phyloP scores from a whole-genome alignment of 1,140 invertebrate species.

The Panulirus ornatus region DNA sequence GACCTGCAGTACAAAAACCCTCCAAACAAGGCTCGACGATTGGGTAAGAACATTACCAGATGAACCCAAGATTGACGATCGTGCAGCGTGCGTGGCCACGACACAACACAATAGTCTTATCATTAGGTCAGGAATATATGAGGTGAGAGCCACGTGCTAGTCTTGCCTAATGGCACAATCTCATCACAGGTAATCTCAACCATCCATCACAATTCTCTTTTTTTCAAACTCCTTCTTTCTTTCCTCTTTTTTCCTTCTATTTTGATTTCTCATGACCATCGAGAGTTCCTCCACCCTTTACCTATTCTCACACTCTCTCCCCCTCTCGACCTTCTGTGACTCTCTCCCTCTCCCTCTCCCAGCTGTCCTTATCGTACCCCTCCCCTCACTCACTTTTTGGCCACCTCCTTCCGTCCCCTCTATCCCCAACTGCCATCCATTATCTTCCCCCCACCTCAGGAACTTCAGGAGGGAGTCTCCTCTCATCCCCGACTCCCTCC shows the following conservation, averaged over 20 bases:
- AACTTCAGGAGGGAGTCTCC: neutral
- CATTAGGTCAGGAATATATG: too few relatives aligned
- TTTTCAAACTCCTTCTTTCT: neutral
- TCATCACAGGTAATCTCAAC: too few relatives aligned
- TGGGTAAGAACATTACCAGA: too few relatives aligned
- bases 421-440: neutral
- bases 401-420: neutral
- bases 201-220: too few relatives aligned
- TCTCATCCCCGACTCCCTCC: too few relatives aligned
- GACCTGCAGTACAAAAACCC: too few relatives aligned
- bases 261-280: slow-evolving; percentile 1
- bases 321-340: neutral
- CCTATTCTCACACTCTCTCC: neutral
- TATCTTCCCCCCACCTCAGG: neutral
- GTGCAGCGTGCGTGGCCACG: too few relatives aligned
- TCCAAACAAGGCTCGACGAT: too few relatives aligned
- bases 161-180: too few relatives aligned
- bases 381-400: neutral
- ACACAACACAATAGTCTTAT: too few relatives aligned
- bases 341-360: slow-evolving; percentile 14
- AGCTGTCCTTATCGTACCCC: neutral
- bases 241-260: neutral
- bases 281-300: neutral
- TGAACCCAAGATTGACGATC: too few relatives aligned
- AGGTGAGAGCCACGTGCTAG: too few relatives aligned